Percentiles rank a stretch among this genome's conserved stretches.
Conservation (phyloP, 2,888 invertebrate genomes). For the Orchesella flavescens region DNA sequence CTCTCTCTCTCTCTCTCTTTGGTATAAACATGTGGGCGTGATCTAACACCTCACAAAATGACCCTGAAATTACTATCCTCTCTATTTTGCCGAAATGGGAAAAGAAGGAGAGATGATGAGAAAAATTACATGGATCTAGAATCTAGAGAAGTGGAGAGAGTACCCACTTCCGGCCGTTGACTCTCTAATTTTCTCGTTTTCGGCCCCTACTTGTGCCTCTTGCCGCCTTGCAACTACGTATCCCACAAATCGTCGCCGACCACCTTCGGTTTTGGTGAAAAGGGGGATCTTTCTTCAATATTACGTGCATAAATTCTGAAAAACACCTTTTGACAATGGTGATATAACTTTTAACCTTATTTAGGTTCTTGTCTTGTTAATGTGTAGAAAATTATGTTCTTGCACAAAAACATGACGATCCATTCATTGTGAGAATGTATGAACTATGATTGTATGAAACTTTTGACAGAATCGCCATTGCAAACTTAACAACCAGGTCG, state of each 20-base stretch:
- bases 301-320: neutral
- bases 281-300: constrained; percentile 25
- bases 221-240: constrained; percentile 49
- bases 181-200: constrained; percentile 68
- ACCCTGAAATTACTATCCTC: constrained; percentile 70
- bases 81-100: constrained; percentile 52
- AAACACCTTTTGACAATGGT: neutral
- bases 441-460: neutral
- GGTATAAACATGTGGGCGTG: constrained; percentile 67
- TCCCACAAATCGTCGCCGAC: constrained; percentile 62
- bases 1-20: neutral
- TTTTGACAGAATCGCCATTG: too few relatives aligned
- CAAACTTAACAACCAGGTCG: too few relatives aligned
- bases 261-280: constrained; percentile 53
- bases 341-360: neutral
- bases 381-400: neutral
- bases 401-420: neutral
- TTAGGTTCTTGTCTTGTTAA: neutral
- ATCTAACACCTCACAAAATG: constrained; percentile 72
- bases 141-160: constrained; percentile 59
- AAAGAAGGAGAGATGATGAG: constrained; percentile 38
- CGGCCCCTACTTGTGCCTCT: constrained; percentile 42
- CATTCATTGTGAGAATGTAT: neutral
- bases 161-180: constrained; percentile 71
- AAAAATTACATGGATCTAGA: constrained; percentile 69